These are phyloP conservation scores for Sarcophaga variegata DNA, from an alignment of 2,888 invertebrate species.

Conservation along the genomic window DNA sequence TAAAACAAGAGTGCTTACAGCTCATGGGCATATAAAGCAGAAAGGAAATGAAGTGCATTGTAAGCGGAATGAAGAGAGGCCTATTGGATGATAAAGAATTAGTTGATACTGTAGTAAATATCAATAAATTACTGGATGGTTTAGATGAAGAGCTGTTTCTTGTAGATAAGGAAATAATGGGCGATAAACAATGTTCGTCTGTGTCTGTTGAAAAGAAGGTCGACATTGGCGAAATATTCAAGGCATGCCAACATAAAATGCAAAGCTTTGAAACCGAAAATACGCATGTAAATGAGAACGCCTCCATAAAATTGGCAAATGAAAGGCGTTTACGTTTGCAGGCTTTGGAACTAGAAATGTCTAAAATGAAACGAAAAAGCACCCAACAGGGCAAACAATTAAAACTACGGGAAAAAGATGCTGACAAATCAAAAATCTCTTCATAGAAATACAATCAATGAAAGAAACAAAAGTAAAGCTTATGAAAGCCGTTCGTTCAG, in stretches of 20 bases:
- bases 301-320: constrained; percentile 73
- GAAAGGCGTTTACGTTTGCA: no score
- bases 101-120: constrained; percentile 69
- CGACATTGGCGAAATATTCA: constrained; percentile 83
- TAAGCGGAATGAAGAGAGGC: constrained; percentile 83
- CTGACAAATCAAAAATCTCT: constrained; percentile 89
- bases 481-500: constrained; percentile 91
- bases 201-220: constrained; percentile 71
- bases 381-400: no score
- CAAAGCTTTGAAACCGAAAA: constrained; percentile 88
- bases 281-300: constrained; percentile 85
- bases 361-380: no score
- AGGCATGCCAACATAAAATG: constrained; percentile 88
- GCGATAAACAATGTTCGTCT: constrained; percentile 71
- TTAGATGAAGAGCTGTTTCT: constrained; percentile 76
- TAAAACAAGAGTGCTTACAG: constrained; percentile 86
- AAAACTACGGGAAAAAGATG: constrained; percentile 86
- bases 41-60: constrained; percentile 85
- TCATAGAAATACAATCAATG: constrained; percentile 88
- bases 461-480: constrained; percentile 92
- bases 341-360: no score
- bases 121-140: constrained; percentile 73
- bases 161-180: constrained; percentile 74
- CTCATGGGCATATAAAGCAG: constrained; percentile 86
- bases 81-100: constrained; percentile 70